phyloP scores from a whole-genome alignment of 2,888 invertebrate genomes.

The Itoplectis maculator region DNA sequence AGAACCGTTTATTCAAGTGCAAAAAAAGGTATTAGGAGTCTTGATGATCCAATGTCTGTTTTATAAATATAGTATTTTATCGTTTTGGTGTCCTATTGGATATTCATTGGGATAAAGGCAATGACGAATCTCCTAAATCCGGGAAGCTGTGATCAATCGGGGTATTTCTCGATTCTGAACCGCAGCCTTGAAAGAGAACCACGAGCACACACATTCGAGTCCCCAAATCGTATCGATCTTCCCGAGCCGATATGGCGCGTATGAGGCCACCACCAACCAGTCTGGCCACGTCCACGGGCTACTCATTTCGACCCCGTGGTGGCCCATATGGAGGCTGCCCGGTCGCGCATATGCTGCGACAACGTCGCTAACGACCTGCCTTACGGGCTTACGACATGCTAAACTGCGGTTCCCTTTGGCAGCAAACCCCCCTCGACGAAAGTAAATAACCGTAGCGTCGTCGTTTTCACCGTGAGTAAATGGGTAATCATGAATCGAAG shows the following conservation, averaged over 20 bases:
- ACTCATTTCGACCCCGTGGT: conserved; percentile 77
- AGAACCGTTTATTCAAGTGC: too few relatives aligned
- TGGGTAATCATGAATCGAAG: conserved; percentile 76
- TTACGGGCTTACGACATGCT: conserved; percentile 80
- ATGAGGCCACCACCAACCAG: conserved; percentile 31
- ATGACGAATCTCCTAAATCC: conserved; percentile 26
- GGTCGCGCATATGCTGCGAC: conserved; percentile 83
- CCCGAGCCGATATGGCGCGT: conserved; percentile 56
- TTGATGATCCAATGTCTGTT: not conserved
- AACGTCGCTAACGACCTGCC: conserved; percentile 84
- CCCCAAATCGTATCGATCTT: conserved; percentile 78
- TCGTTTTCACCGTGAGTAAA: conserved; percentile 77
- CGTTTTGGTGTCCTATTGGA: not conserved
- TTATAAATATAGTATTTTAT: not conserved
- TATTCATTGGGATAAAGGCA: not conserved
- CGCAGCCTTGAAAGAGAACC: conserved; percentile 66
- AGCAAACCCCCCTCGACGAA: conserved; percentile 69
- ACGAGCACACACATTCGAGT: conserved; percentile 20
- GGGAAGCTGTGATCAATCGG: conserved; percentile 66
- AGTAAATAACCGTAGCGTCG: conserved; percentile 83
- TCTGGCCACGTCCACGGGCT: conserved; percentile 67
- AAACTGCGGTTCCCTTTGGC: conserved; percentile 81
- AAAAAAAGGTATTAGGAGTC: too few relatives aligned
- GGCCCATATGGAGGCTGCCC: conserved; percentile 84
- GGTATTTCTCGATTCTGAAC: conserved; percentile 40